phyloP scores from a whole-genome alignment of 2,888 invertebrate genomes.

The Gortyna flavago region DNA sequence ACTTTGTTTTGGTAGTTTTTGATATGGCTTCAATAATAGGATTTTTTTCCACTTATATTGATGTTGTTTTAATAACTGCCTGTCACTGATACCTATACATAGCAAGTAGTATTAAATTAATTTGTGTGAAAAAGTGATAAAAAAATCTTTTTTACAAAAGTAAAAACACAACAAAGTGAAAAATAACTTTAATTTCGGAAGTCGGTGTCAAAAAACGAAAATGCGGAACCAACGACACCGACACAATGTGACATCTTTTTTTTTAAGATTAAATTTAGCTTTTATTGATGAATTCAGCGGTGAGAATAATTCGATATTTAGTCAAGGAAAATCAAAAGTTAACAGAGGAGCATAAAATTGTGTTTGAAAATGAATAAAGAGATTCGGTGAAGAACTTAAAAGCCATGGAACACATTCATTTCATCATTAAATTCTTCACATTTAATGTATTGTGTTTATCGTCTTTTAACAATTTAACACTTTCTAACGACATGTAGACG shows the following conservation, averaged over 20 bases:
- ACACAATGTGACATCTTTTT: slow-evolving; percentile 22
- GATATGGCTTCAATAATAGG: no score
- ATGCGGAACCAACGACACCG: no score
- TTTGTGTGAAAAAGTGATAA: no score
- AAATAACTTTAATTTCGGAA: no score
- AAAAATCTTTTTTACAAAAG: no score
- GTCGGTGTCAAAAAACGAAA: no score
- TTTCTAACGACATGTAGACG: slow-evolving; percentile 1
- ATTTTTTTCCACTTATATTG: no score
- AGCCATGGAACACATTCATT: slow-evolving; percentile 10
- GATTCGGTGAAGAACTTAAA: slow-evolving; percentile 12
- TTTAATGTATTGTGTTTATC: slow-evolving; percentile 10
- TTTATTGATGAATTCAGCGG: slow-evolving; percentile 20
- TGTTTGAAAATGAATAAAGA: slow-evolving; percentile 13
- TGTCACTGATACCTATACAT: no score
- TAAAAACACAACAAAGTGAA: no score
- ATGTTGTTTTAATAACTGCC: no score
- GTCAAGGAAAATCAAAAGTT: slow-evolving; percentile 1
- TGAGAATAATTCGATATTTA: slow-evolving; percentile 28
- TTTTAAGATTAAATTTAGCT: slow-evolving; percentile 12
- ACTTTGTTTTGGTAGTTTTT: no score
- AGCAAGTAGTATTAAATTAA: no score
- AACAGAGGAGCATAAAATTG: slow-evolving; percentile 13
- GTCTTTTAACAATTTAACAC: background rate
- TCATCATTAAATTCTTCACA: slow-evolving; percentile 4